These are phyloP conservation scores for Tokudaia muenninki DNA, from an alignment of 2,797 vertebrate genomes.

Conservation along the genomic window DNA sequence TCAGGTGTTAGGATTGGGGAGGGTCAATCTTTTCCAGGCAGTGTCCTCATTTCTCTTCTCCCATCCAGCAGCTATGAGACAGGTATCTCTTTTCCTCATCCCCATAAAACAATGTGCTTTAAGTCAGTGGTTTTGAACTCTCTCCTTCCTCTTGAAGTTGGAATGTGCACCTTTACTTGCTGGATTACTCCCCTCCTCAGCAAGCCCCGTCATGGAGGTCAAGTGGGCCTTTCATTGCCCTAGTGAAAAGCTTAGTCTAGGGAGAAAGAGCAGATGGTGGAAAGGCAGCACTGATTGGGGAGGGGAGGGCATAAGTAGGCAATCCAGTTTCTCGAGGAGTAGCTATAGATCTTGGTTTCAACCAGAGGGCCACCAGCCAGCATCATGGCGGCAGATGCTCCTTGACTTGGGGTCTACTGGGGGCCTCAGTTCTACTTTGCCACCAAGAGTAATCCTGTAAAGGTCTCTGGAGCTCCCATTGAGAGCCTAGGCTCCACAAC, in stretches of 20 bases:
- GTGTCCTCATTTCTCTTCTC: neutral
- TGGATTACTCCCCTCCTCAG: neutral
- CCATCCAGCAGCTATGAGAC: neutral
- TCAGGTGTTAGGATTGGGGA: neutral
- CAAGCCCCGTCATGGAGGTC: constrained; percentile 6
- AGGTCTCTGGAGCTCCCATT: neutral
- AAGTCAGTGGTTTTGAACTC: constrained; percentile 9
- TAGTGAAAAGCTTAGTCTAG: neutral
- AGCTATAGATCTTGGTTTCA: neutral
- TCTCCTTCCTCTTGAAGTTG: constrained; percentile 40
- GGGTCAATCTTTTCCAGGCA: neutral
- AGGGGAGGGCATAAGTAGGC: neutral
- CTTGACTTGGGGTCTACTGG: neutral
- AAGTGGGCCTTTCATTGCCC: neutral
- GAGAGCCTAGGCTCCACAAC: constrained; percentile 3
- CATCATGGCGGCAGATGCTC: neutral
- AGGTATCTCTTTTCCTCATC: constrained; percentile 17
- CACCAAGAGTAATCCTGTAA: neutral
- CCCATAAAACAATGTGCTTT: neutral
- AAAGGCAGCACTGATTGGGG: neutral
- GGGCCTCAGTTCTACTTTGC: neutral
- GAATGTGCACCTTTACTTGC: constrained; percentile 59
- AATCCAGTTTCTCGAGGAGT: neutral
- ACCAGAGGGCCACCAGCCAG: neutral
- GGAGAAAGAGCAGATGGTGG: neutral